Evolutionary conservation across 2,797 vertebrate genomes (phyloP).

Genomic region (Falco novaeseelandiae): DNA sequence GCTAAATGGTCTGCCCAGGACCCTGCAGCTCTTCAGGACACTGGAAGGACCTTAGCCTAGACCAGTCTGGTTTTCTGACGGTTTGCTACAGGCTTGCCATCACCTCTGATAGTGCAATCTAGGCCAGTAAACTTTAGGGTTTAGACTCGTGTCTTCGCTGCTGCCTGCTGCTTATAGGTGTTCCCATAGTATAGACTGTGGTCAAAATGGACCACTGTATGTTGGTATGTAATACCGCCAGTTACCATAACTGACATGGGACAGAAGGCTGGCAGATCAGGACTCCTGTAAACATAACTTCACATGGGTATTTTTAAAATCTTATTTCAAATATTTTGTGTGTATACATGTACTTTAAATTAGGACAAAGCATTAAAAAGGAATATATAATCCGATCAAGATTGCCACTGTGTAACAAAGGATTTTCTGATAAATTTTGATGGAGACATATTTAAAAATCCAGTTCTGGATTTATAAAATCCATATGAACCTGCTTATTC

Average conservation of each 20-base stretch:
- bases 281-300: background rate
- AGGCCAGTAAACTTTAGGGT: background rate
- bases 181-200: background rate
- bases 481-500: background rate
- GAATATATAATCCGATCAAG: background rate
- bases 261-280: background rate
- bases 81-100: background rate
- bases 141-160: background rate
- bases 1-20: background rate
- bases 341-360: background rate
- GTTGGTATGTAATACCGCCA: background rate
- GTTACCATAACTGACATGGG: background rate
- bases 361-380: background rate
- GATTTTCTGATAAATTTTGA: background rate
- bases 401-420: background rate
- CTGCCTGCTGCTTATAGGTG: background rate
- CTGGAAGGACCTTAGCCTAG: background rate
- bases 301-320: background rate
- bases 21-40: background rate
- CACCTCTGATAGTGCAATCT: background rate
- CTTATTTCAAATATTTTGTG: background rate
- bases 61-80: background rate
- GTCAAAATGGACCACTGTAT: background rate
- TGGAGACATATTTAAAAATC: background rate
- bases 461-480: conserved; percentile 1